phyloP scores from a whole-genome alignment of 2,888 invertebrate species.

The Embidobia sp. region DNA sequence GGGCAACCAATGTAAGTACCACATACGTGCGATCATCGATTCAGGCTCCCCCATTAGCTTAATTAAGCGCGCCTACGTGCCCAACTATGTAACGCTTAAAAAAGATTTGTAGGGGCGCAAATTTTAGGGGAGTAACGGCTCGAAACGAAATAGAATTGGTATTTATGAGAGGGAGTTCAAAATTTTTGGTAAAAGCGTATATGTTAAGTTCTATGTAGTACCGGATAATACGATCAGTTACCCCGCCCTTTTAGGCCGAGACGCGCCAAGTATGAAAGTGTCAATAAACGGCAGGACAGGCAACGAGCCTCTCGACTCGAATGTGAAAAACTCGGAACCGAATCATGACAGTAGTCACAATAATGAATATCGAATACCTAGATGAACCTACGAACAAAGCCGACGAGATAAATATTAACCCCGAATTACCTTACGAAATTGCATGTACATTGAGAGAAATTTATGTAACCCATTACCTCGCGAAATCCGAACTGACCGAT shows the following conservation, averaged over 20 bases:
- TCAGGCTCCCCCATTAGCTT: conserved; percentile 20
- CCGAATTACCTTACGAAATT: too few relatives aligned
- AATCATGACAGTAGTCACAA: too few relatives aligned
- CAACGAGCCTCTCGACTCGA: too few relatives aligned
- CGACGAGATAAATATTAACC: too few relatives aligned
- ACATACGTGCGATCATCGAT: neutral
- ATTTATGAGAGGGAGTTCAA: neutral
- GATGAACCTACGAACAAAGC: too few relatives aligned
- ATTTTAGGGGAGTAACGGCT: neutral
- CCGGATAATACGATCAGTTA: neutral
- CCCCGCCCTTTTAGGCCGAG: neutral
- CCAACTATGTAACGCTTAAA: neutral
- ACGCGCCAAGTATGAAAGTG: neutral
- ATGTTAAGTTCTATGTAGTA: neutral
- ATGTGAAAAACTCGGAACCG: too few relatives aligned
- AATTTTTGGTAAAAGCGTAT: neutral
- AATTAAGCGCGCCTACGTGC: neutral
- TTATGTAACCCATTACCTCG: too few relatives aligned
- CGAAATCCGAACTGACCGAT: too few relatives aligned
- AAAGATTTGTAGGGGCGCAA: neutral
- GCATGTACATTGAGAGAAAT: too few relatives aligned
- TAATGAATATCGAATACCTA: too few relatives aligned
- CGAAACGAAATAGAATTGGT: neutral
- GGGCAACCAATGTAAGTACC: neutral
- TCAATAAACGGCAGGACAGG: too few relatives aligned